Base-by-base conservation (phyloP, 2,797 vertebrate species). In the Enteromius fasciolatus region DNA sequence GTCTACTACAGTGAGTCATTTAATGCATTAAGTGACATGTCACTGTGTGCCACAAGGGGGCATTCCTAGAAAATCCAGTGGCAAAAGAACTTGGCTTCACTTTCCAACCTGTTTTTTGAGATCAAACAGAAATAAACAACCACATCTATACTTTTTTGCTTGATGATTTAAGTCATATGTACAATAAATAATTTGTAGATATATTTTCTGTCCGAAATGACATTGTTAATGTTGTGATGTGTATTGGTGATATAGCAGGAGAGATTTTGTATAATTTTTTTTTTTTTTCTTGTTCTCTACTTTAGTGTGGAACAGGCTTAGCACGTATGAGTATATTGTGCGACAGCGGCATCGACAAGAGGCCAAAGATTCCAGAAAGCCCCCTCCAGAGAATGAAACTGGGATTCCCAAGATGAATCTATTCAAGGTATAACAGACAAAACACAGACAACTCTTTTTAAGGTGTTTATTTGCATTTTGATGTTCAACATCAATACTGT, bases 281-380 rank as follows among this genome's bases (percentile, higher is more conserved):
- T 39, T 7, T 44, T 15, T 23, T 50, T 50, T 82, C 28, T 64
- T 15, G 2, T 70, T 76, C 61, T 67, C 68, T 82, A n/a, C 59
- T 36, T 61, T 88, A 97, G 96, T 96, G 93, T 96, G 95, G 95
- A 95, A 98, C 93, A 95, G 96, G 82, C 92, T 99, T 85, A 98
- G 96, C 75, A 99, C 98, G 0, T 99, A 97, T 0, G 97, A 99
- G 88, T 99, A 98, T 91, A 97, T 99, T 8, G 94, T 98, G 84
- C 95, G 95, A 39, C 97, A 97, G 90, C 95, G 97, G 17, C 96
- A 97, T 82, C 95, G 95, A 36, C 95, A 94, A 85, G 95, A 96
- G 78, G 78, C 80, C 61, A 94, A 94, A 81, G 94, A 93, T 79
- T 64, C 23, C 4, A 91, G 90, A 84, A 95, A 92, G 78, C 88